phyloP scores from a whole-genome alignment of 2,888 invertebrate species.

The Pyrocoelia pectoralis region DNA sequence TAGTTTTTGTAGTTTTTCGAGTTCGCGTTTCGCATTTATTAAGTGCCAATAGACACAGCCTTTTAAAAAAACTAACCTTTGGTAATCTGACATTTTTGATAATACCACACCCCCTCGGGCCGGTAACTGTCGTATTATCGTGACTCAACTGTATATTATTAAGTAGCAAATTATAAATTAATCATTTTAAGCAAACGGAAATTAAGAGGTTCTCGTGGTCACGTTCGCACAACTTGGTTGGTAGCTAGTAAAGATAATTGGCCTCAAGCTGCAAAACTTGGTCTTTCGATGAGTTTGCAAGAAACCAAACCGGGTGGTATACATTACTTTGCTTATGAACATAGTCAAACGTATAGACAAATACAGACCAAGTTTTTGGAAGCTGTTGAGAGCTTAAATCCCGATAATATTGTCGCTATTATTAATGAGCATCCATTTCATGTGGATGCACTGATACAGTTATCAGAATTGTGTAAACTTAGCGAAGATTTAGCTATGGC shows the following conservation, averaged over 20 bases:
- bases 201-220: constrained; percentile 65
- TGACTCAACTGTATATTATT: too few relatives aligned
- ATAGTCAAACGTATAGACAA: constrained; percentile 76
- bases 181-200: constrained; percentile 63
- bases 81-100: too few relatives aligned
- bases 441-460: constrained; percentile 80
- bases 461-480: constrained; percentile 81
- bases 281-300: constrained; percentile 75
- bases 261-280: constrained; percentile 74
- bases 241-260: constrained; percentile 76
- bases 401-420: constrained; percentile 79
- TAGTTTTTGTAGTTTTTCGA: too few relatives aligned
- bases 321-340: constrained; percentile 77
- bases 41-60: too few relatives aligned
- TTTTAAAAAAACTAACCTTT: too few relatives aligned
- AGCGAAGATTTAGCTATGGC: constrained; percentile 82
- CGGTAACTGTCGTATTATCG: too few relatives aligned
- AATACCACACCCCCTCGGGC: too few relatives aligned
- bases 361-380: constrained; percentile 78
- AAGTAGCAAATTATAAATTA: not conserved
- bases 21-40: too few relatives aligned
- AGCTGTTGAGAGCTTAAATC: constrained; percentile 81
- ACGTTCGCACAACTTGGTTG: constrained; percentile 71
- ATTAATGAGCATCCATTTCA: constrained; percentile 80
- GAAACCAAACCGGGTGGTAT: constrained; percentile 63